Base-by-base conservation (phyloP, 1,140 invertebrate species). In the Drosophila ananassae region DNA sequence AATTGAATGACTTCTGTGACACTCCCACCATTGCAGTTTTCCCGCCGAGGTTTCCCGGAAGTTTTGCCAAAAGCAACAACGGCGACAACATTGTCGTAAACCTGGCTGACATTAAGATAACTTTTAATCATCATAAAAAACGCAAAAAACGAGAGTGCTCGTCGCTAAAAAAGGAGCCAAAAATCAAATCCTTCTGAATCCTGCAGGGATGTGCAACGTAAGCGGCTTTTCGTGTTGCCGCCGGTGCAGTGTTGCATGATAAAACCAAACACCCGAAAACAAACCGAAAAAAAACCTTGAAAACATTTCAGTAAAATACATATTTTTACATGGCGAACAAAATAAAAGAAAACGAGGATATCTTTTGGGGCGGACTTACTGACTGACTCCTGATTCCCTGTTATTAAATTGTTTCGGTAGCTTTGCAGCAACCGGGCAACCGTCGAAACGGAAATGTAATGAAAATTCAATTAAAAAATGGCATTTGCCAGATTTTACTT, bases 391-490 rank as follows among this genome's bases (percentile, higher is more conserved):
- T 58, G 72, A 74, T 69, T 50, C 67, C 63, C 63, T 39, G 67
- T 69, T 83, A 79, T 84, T 83, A 84, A 83, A 83, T 83, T 79
- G 58, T 78, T 80, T 85, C 59, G 68, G 44, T 39, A 47, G 58
- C 55, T 46, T 66, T 56, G 53, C 28, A 24, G 54, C 50, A 44
- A 17, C 41, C 41, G 64, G 53, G 72, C 50, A 61, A 62, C 76
- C 76, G 76, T 47, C 67, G 63, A 80, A 85, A 85, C 78, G 82
- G 82, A 87, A 87, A 89, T 89, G 83, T 87, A 87, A 87, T 87
- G 82, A 89, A 87, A 87, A 87, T 87, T 87, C 82, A 87, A 87
- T 87, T 87, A 87, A 87, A 87, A 87, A 87, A 80, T 82, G 78
- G 83, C 74, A 87, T 87, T 87, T 87, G 83, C 69, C 78, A 89